Base-by-base conservation (phyloP, 2,888 invertebrate genomes). In the Habrosyne pyritoides region DNA sequence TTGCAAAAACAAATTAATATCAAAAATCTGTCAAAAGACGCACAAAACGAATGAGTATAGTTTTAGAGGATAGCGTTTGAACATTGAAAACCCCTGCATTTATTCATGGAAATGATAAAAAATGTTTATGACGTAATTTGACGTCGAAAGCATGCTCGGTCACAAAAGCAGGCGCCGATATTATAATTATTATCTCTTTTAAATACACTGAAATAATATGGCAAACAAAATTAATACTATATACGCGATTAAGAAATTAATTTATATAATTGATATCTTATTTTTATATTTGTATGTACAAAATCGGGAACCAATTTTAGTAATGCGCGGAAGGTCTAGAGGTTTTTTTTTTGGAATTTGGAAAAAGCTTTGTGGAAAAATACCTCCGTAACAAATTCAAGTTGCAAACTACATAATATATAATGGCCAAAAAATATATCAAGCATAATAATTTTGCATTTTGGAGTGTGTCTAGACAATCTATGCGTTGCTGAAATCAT, bases 251-350 rank as follows among this genome's bases (percentile, higher is more conserved):
- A 47, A 59, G 60, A 51, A 53, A 47, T 59, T 63, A 68, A 51
- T 48, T 59, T 63, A 69, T 68, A 67, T 69, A 75, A 67, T 75
- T 67, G 66, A 74, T 56, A 53, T 55, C 53, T 55, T 55, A 72
- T 67, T 61, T 66, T 62, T 61, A 60, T 65, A 61, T 69, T 57
- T 70, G 64, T 75, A 70, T 81, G 67, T 72, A 79, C 73, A 73
- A 67, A 74, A 63, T 73, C 68, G 71, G 84, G 84, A 84, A 85
- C 85, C 86, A 81, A 85, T 79, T 78, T 64, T 65, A 66, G 69
- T 77, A 81, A 85, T 86, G 83, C 89, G 89, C 90, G 88, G 89
- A 89, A 90, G 90, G 89, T 89, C 89, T 89, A 84, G 73, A 66
- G 79, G 79, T 79, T 74, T n/a, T n/a, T 73, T 73, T 75, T 28